Base-by-base conservation (phyloP, 2,797 vertebrate genomes). In the Synanceia verrucosa region DNA sequence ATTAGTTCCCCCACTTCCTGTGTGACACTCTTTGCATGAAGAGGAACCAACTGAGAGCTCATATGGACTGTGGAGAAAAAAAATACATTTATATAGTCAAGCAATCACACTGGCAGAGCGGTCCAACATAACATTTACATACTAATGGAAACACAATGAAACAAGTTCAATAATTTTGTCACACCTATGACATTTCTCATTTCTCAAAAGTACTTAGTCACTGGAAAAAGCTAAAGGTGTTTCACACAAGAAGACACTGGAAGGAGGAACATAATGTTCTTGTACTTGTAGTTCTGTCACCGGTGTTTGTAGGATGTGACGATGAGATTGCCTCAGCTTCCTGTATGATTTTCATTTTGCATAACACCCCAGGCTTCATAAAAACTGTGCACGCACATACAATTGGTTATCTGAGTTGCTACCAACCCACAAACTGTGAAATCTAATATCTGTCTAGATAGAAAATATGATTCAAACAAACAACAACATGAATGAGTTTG, bases 261-360 rank as follows among this genome's bases (percentile, higher is more conserved):
- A 47, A 23, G 47, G 23, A 23, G 31, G 14, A 66, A 9, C 6
- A 4, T 6, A 5, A 12, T 19, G 10, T 46, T 29, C 1, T 10
- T 52, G 8, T 18, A 53, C 1, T 10, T 52, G 8, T 18, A 53
- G 2, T 23, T 5, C 8, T 77, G 76, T 59, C 57, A 1, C 62
- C 79, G 1, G 18, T 81, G 11, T 86, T 68, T 41, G 46, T 56
- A 82, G 36, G 65, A 82, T 34, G 39, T 78, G 5, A 4, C 23
- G 19, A n/a, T 19, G 23, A 62, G 69, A 1, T 11, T 80, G 18
- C 29, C 36, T 7, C 34, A 61, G 63, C 70, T 5, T 79, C 79
- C 36, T 37, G 10, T 28, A 26, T 86, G 44, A 78, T 82, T 55
- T 71, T 79, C 12, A 78, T 86, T 34, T 68, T 88, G 62, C 65